Evolutionary conservation across 2,797 vertebrate genomes (phyloP).

Genomic region (Tangara arthus): DNA sequence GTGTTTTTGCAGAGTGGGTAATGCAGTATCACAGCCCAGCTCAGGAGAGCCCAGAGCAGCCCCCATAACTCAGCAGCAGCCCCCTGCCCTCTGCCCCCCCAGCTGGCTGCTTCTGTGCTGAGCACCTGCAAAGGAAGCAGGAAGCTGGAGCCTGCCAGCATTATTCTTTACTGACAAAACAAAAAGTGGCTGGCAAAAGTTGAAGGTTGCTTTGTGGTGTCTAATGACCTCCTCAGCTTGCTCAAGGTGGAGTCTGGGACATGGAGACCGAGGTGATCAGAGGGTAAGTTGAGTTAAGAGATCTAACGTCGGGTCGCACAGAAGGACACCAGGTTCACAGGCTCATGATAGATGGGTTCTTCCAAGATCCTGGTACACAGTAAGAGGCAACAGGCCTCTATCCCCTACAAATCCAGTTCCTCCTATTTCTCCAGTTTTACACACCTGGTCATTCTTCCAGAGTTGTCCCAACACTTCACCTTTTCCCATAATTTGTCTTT

Average conservation of each 20-base stretch:
- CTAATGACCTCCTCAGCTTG: neutral
- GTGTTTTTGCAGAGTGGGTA: neutral
- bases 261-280: neutral
- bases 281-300: neutral
- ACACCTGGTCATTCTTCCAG: neutral
- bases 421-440: neutral
- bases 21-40: neutral
- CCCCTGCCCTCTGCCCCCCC: neutral
- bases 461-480: neutral
- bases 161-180: neutral
- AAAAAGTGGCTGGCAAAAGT: neutral
- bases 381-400: neutral
- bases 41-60: neutral
- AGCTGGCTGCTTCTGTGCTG: neutral
- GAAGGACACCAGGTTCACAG: neutral
- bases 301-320: neutral
- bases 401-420: neutral
- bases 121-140: constrained; percentile 25
- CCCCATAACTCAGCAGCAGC: neutral
- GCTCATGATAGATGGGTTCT: fast-evolving
- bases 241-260: neutral
- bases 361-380: neutral
- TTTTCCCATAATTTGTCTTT: neutral
- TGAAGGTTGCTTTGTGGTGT: neutral
- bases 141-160: neutral